Evolutionary conservation across 2,888 invertebrate genomes (phyloP), one percentile per base, ranked within the genome.

Genomic region (Tupiocoris notatus): DNA sequence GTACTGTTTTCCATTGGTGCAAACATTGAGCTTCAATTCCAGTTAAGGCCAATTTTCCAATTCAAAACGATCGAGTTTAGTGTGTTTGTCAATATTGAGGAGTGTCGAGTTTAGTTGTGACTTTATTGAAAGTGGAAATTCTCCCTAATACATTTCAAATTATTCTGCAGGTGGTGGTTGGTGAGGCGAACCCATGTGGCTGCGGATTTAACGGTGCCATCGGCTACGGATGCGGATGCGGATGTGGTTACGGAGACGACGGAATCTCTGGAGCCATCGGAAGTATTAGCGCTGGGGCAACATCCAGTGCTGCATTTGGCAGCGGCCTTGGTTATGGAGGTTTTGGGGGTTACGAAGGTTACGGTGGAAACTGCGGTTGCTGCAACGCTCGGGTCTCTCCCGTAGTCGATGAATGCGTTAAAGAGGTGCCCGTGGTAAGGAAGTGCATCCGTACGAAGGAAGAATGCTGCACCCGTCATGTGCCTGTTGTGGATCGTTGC

Each of bases 381-480:
- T 73, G 73, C 63, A 21, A 62, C 21, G 21, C 17, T 57, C 65
- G 75, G 23, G n/a, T 57, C 58, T 17, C 56, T 23, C 22, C 75
- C 20, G 65, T 75, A 18, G 78, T 79, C 58, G 71, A 76, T 9
- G 78, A 79, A 22, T 62, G 61, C 61, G 54, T 59, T 21, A 75
- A 71, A n/a, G 73, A 77, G 2, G 79, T 79, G 7, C 79, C 79
- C 58, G 57, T 79, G 22, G 75, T 79, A 3, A 77, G 73, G 57
- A 70, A 77, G 22, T 61, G 70, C 17, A 65, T 79, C 54, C 67
- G 75, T 16, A 65, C 66, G 57, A 77, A 78, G 70, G 74, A 77
- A 67, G 75, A 78, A 61, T 64, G 63, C 63, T 77, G 68, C 62
- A 79, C 79, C 20, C 66, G 77, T 1, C 78, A 79, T 56, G 75